Percentiles rank a stretch among this genome's conserved stretches.
These are phyloP conservation scores for Andrena fulva DNA, from an alignment of 2,888 invertebrate genomes.

Conservation along the genomic window DNA sequence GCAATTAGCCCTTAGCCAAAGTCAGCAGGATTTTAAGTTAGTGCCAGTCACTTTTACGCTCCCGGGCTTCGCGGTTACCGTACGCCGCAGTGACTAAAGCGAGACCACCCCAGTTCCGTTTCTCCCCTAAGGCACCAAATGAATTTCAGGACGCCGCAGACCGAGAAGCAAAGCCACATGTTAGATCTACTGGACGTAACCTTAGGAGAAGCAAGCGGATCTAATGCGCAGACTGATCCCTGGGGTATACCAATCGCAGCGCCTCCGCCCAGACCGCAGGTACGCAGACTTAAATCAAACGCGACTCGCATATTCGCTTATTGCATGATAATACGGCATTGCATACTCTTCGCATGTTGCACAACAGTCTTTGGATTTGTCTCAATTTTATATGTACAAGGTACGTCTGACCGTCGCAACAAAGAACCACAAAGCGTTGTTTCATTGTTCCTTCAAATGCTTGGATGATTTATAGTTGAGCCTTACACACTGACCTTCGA, in stretches of 20 bases:
- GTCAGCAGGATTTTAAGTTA: conserved; percentile 96
- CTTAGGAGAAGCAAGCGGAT: conserved; percentile 88
- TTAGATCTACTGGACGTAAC: conserved; percentile 94
- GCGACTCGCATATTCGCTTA: conserved; percentile 6
- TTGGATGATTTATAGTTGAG: neutral
- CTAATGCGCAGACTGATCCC: conserved; percentile 88
- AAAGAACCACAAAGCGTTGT: neutral
- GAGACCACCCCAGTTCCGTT: neutral
- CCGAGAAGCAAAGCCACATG: conserved; percentile 89
- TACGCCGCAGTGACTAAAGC: neutral
- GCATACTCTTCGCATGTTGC: conserved; percentile 65
- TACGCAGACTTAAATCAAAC: conserved; percentile 74
- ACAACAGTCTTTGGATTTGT: conserved; percentile 81
- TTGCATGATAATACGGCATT: conserved; percentile 68
- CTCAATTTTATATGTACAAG: conserved; percentile 73
- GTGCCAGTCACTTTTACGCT: conserved; percentile 74
- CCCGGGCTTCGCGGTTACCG: neutral
- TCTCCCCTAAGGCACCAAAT: conserved; percentile 29
- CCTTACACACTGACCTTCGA: conserved; percentile 1
- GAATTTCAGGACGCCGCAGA: conserved; percentile 79
- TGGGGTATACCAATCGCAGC: conserved; percentile 89
- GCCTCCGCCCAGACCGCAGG: conserved; percentile 87
- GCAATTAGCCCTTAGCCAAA: conserved; percentile 97
- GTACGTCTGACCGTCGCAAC: conserved; percentile 52
- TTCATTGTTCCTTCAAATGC: conserved; percentile 11